Evolutionary conservation across 2,888 invertebrate species (phyloP), one percentile per base, ranked within the genome.

Genomic region (Unio delphinus): DNA sequence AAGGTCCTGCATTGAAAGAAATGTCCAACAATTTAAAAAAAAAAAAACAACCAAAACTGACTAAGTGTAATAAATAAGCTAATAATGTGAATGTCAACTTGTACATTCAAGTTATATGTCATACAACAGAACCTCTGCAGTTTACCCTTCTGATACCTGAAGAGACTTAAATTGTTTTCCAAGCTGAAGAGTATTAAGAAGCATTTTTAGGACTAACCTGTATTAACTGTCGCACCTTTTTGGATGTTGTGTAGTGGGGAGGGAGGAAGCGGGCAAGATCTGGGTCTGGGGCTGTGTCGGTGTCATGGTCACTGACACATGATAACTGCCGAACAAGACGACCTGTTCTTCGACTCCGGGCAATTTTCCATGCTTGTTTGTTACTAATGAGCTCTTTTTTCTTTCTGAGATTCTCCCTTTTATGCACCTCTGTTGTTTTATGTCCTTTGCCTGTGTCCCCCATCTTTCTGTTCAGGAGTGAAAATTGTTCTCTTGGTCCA

Each of bases 201-300:
- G 11, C 45, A 45, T 45, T 15, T 45, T 45, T 45, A 45, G 45
- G 26, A 56, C 89, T 85, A 84, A 93, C 93, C 91, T 93, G 92
- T 75, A 93, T 92, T 30, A 93, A 89, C 75, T 92, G 92, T 61
- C 91, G 90, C 81, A 93, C 92, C 77, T 92, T 91, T 79, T 92
- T 91, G 66, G 92, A 91, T 30, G 91, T 90, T 63, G 92, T 90
- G 83, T 92, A 92, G 76, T 92, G 91, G 1, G 93, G 92, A 3
- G 93, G 93, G 11, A 93, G 89, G 79, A 92, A 92, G 73, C 91
- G 91, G 57, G 92, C 91, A 70, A 93, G 74, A 66, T 86, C 84
- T 7, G 80, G 74, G 56, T 79, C 80, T 34, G 77, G 80, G 8
- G 70, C 67, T 1, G 73, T 72, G 26, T 86, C 83, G n/a, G 76